Evolutionary conservation across 2,797 vertebrate species (phyloP).

Genomic region (Tauraco hartlaubi): DNA sequence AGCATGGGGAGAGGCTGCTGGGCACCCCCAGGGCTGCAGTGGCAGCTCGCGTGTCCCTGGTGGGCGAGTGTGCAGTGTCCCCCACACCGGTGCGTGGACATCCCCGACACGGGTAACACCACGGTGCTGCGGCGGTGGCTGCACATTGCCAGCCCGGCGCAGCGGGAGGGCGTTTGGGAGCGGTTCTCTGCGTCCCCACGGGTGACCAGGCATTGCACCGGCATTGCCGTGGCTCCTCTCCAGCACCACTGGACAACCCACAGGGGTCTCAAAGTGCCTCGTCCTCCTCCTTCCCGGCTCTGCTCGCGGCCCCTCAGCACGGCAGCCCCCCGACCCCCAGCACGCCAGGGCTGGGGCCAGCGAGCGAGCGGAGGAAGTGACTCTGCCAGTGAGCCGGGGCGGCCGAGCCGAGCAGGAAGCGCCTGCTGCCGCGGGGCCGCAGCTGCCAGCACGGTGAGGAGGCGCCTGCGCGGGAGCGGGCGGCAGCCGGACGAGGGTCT

Average conservation of each 20-base stretch:
- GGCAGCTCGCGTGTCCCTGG: fast-evolving
- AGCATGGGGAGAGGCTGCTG: not conserved
- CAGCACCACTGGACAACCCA: not conserved
- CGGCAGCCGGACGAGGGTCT: not conserved
- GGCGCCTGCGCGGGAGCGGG: not conserved
- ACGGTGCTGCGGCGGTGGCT: not conserved
- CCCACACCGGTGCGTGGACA: fast-evolving
- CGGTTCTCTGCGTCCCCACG: fast-evolving
- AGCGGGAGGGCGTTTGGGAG: too few species aligned
- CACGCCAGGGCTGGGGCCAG: not conserved
- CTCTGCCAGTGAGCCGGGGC: not conserved
- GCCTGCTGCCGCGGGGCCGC: not conserved
- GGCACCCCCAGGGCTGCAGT: too few species aligned
- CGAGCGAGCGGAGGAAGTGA: not conserved
- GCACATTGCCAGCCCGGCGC: not conserved
- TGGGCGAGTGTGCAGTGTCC: fast-evolving
- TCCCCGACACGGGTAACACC: too few species aligned
- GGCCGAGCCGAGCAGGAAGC: constrained; percentile 5
- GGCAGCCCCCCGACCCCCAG: not conserved
- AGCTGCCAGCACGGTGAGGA: not conserved
- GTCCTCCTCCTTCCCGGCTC: not conserved
- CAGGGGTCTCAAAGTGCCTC: fast-evolving
- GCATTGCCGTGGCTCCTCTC: fast-evolving
- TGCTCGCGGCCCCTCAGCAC: too few species aligned
- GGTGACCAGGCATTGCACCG: fast-evolving